A percentile compares a stretch with the other conserved stretches of the same genome.
These are phyloP conservation scores for Prosapia bicincta DNA, from an alignment of 2,888 invertebrate genomes.

Conservation along the genomic window DNA sequence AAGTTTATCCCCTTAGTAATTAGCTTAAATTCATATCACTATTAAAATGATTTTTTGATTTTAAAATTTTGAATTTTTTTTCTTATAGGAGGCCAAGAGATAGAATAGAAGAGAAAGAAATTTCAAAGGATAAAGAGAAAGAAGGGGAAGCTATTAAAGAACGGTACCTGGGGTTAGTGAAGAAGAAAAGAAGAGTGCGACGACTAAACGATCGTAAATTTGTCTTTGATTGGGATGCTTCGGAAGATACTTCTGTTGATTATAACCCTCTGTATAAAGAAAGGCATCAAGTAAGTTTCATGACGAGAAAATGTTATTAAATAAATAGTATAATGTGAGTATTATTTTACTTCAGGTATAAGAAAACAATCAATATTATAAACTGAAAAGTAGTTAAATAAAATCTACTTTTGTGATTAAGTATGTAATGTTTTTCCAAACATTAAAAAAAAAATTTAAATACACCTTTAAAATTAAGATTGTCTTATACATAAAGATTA, in stretches of 20 bases:
- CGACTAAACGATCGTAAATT: constrained; percentile 97
- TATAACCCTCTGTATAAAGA: constrained; percentile 97
- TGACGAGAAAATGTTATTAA: too few relatives aligned
- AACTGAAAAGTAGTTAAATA: too few relatives aligned
- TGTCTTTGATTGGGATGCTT: constrained; percentile 99
- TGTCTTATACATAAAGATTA: too few relatives aligned
- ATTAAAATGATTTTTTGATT: too few relatives aligned
- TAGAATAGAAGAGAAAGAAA: constrained; percentile 54
- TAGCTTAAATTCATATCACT: neutral
- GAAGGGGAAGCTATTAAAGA: constrained; percentile 96
- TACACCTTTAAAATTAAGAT: too few relatives aligned
- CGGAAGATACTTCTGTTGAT: constrained; percentile 97
- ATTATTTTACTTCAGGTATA: too few relatives aligned
- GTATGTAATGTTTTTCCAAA: too few relatives aligned
- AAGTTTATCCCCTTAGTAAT: neutral
- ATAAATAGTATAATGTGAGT: too few relatives aligned
- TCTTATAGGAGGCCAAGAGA: constrained; percentile 33
- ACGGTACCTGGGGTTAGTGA: constrained; percentile 87
- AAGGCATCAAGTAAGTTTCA: constrained; percentile 67
- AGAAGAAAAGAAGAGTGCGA: constrained; percentile 88
- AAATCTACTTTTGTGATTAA: too few relatives aligned
- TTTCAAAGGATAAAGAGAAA: constrained; percentile 82
- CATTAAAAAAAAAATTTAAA: too few relatives aligned
- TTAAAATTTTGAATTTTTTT: neutral
- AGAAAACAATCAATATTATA: too few relatives aligned